Evolutionary conservation across 2,113 vertebrate genomes (phyloP).

Genomic region (Muntiacus muntjak): DNA sequence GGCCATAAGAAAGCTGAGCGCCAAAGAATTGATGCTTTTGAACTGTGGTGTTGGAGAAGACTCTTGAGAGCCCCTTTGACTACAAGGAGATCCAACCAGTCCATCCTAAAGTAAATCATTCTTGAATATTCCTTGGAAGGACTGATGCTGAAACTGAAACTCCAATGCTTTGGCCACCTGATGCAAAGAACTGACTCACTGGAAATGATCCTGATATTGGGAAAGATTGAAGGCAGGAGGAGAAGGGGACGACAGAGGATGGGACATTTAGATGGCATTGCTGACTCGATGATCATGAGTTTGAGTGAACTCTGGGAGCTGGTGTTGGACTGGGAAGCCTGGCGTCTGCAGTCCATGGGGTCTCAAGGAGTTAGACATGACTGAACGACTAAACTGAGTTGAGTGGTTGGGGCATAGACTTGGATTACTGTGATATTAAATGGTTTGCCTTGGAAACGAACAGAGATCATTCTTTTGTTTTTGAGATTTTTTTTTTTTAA

Average conservation of each 20-base stretch:
- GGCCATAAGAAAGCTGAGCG: neutral
- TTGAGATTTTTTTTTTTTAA: neutral
- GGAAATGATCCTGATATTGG: neutral
- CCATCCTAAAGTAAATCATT: neutral
- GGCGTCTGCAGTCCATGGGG: neutral
- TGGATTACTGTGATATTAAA: neutral
- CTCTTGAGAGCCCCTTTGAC: neutral
- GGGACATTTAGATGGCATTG: neutral
- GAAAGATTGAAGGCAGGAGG: neutral
- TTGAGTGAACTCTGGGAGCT: neutral
- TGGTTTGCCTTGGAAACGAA: neutral
- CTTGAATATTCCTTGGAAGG: neutral
- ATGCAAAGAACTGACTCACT: neutral
- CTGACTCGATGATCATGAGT: neutral
- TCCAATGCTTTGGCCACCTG: neutral
- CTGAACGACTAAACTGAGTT: neutral
- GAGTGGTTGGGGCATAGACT: neutral
- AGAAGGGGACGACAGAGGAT: neutral
- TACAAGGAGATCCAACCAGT: neutral
- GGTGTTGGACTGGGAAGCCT: neutral
- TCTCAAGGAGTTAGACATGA: neutral
- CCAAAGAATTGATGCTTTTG: neutral
- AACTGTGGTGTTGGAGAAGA: neutral
- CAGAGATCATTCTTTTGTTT: neutral
- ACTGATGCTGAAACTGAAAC: neutral